Evolutionary conservation across 2,113 vertebrate species (phyloP).

Genomic region (Cheilinus undulatus): DNA sequence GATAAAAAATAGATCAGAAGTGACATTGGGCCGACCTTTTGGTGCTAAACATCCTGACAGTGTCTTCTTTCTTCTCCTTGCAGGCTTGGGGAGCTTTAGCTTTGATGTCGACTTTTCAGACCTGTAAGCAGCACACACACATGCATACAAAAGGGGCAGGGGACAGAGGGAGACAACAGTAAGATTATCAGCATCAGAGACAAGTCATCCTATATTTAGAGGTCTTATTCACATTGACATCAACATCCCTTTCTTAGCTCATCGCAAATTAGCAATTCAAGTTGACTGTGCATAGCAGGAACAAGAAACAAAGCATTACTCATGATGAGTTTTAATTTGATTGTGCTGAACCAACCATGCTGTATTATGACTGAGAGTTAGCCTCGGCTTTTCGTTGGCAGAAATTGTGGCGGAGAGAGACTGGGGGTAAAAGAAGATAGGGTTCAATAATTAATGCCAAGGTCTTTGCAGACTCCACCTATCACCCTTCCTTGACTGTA

Average conservation of each 20-base stretch:
- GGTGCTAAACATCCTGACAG: slow-evolving; percentile 90
- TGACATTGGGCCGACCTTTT: slow-evolving; percentile 88
- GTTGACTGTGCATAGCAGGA: slow-evolving; percentile 50
- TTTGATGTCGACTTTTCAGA: slow-evolving; percentile 73
- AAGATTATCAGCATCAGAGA: slow-evolving; percentile 66
- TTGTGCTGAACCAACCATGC: slow-evolving; percentile 6
- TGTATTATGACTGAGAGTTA: slow-evolving; percentile 54
- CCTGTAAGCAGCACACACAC: slow-evolving; percentile 49
- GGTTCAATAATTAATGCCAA: slow-evolving; percentile 82
- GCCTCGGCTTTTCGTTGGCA: slow-evolving; percentile 70
- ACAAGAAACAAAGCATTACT: slow-evolving; percentile 33
- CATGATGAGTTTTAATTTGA: neutral
- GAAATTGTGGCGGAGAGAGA: slow-evolving; percentile 65
- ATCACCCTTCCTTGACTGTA: slow-evolving; percentile 66
- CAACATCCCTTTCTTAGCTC: slow-evolving; percentile 45
- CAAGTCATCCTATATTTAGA: slow-evolving; percentile 30
- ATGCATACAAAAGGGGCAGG: slow-evolving; percentile 33
- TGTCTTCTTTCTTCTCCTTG: slow-evolving; percentile 76
- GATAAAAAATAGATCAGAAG: slow-evolving; percentile 67
- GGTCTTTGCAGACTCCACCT: slow-evolving; percentile 69
- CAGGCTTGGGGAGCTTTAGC: slow-evolving; percentile 63
- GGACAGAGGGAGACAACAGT: slow-evolving; percentile 52
- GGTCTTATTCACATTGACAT: slow-evolving; percentile 23
- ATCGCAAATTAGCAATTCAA: slow-evolving; percentile 47
- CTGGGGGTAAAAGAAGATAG: slow-evolving; percentile 68